Conservation (phyloP, 2,888 invertebrate species). For the Allygus modestus region DNA sequence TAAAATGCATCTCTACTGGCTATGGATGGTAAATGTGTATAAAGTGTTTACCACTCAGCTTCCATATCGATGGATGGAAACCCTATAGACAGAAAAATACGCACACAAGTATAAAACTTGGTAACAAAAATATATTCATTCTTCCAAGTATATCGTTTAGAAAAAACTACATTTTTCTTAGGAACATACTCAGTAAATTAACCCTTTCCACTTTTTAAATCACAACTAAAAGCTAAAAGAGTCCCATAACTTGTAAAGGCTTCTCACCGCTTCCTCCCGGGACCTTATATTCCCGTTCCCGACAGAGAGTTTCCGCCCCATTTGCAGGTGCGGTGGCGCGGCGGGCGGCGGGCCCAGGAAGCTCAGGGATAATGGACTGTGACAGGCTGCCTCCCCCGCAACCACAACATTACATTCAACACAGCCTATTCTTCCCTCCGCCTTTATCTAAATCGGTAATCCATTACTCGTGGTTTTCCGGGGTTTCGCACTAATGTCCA, state of each 20-base stretch:
- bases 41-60: no score
- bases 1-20: no score
- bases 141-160: no score
- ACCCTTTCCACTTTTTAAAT: no score
- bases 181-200: no score
- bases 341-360: constrained; percentile 16
- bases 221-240: not conserved
- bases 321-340: constrained; percentile 11
- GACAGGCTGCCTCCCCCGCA: not conserved
- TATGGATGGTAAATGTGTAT: no score
- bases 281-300: not conserved
- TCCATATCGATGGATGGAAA: no score
- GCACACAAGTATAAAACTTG: no score
- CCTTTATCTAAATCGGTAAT: not conserved
- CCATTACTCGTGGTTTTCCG: not conserved
- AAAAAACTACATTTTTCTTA: no score
- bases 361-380: constrained; percentile 20
- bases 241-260: not conserved
- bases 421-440: not conserved
- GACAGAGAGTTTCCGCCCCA: constrained; percentile 2
- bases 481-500: not conserved
- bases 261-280: not conserved
- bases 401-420: no score
- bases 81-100: no score
- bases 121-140: no score